phyloP scores from a whole-genome alignment of 2,113 vertebrate species.

The Cynopterus brachyotis region DNA sequence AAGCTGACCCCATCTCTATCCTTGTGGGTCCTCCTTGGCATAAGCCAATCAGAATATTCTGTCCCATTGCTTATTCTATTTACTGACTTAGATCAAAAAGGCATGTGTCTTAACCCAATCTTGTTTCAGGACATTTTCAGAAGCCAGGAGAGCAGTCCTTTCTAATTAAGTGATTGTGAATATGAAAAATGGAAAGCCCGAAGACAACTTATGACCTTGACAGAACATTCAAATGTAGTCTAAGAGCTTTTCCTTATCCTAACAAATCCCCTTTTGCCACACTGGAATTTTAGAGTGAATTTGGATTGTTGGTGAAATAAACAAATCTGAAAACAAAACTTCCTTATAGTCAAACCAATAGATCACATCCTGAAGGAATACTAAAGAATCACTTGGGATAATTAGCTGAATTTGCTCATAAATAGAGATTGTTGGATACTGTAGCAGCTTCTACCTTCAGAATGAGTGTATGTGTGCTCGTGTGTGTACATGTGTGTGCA shows the following conservation, averaged over 20 bases:
- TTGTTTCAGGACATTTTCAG: neutral
- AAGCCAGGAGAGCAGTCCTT: neutral
- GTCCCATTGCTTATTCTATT: too few species aligned
- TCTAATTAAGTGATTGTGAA: neutral
- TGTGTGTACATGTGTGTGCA: neutral
- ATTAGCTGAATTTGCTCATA: neutral
- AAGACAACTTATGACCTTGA: neutral
- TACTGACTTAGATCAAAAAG: neutral
- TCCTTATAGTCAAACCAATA: neutral
- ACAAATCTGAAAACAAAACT: neutral
- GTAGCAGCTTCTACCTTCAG: neutral
- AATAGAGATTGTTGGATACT: neutral
- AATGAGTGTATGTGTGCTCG: neutral
- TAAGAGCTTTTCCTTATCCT: neutral
- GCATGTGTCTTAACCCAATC: neutral
- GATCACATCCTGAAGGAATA: neutral
- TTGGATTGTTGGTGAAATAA: neutral
- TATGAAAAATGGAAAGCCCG: neutral
- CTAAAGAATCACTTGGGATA: neutral
- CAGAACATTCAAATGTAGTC: neutral
- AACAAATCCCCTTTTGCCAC: neutral
- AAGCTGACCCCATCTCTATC: rapidly evolving
- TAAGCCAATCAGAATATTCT: neutral
- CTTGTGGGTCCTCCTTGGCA: neutral
- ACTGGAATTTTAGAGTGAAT: neutral